These are phyloP conservation scores for Piaya cayana DNA, from an alignment of 2,113 vertebrate species.

Conservation along the genomic window DNA sequence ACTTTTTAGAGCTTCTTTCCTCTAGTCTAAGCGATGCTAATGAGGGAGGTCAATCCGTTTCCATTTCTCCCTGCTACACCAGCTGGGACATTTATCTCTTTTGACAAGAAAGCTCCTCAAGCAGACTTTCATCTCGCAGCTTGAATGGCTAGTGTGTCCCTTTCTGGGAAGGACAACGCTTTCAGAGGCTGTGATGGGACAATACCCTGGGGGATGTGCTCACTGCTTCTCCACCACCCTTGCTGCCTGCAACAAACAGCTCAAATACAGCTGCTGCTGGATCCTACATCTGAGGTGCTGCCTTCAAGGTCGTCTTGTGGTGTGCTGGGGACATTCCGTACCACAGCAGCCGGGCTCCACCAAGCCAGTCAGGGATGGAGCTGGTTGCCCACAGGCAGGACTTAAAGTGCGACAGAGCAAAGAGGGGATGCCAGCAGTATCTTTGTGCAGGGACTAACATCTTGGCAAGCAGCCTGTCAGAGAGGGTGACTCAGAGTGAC, in stretches of 20 bases:
- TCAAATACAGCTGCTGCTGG: not conserved
- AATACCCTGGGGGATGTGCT: fast-evolving
- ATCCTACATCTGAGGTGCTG: fast-evolving
- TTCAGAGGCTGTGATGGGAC: not conserved
- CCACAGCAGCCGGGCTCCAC: not conserved
- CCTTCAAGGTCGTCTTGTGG: not conserved
- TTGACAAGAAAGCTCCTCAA: not conserved
- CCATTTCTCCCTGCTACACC: not conserved
- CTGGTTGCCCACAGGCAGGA: not conserved
- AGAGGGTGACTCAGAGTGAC: not conserved
- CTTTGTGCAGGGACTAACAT: not conserved
- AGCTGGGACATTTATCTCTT: not conserved
- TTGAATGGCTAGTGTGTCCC: not conserved
- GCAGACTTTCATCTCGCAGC: not conserved
- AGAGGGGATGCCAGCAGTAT: not conserved
- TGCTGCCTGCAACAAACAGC: not conserved
- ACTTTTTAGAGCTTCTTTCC: not conserved
- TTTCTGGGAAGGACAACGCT: not conserved
- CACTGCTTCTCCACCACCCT: not conserved
- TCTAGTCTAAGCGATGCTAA: slow-evolving; percentile 15
- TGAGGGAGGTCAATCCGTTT: not conserved
- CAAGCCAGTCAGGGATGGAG: not conserved
- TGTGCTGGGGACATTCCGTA: not conserved
- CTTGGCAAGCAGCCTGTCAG: not conserved
- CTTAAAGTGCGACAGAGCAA: not conserved